Conservation (phyloP, 2,797 vertebrate genomes). For the Chromis chromis region DNA sequence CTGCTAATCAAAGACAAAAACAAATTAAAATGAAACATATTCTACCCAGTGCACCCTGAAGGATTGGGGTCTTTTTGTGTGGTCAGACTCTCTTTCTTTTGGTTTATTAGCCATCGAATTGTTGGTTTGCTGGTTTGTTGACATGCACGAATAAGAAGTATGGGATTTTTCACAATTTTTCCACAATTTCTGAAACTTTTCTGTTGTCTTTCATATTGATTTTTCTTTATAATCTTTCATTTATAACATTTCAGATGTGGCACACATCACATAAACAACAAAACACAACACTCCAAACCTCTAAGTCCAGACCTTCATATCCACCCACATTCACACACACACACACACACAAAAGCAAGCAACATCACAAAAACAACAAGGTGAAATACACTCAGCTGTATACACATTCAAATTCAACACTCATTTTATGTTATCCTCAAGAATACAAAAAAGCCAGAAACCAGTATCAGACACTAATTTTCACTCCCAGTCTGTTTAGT, state of each 20-base stretch:
- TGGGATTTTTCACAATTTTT: too few relatives aligned
- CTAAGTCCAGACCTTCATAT: not conserved
- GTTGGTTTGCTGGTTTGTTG: not conserved
- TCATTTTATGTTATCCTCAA: not conserved
- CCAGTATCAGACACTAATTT: not conserved
- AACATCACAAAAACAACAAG: not conserved
- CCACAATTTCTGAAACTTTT: not conserved
- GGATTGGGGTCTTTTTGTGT: not conserved
- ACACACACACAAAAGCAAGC: not conserved
- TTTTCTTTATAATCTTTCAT: not conserved
- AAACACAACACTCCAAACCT: not conserved
- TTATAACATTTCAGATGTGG: not conserved
- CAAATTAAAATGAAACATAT: constrained; percentile 15
- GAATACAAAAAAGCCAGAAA: not conserved
- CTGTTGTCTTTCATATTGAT: not conserved
- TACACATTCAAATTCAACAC: not conserved
- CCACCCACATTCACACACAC: not conserved
- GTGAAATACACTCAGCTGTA: not conserved
- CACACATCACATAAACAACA: not conserved
- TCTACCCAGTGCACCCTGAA: not conserved
- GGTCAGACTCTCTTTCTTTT: not conserved
- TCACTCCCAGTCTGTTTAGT: too few relatives aligned
- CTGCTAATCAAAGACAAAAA: constrained; percentile 29
- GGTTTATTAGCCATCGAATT: not conserved
- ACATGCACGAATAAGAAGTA: constrained; percentile 5